These are phyloP conservation scores for Clarias magur DNA, from an alignment of 2,113 vertebrate genomes.

Conservation along the genomic window DNA sequence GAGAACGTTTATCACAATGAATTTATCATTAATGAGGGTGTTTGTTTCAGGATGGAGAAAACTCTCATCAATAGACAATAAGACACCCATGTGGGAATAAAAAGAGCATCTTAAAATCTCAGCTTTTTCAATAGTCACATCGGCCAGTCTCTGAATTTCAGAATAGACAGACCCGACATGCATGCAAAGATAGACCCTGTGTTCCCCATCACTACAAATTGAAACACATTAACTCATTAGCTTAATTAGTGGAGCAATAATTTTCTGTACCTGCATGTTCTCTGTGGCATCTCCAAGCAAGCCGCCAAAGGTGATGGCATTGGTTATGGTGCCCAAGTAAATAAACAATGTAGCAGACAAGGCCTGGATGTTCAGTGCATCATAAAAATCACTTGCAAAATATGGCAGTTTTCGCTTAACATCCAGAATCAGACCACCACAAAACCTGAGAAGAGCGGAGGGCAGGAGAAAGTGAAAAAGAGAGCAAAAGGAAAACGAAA, in stretches of 20 bases:
- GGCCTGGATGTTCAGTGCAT: slow-evolving; percentile 91
- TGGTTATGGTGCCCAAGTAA: slow-evolving; percentile 96
- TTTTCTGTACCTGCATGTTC: slow-evolving; percentile 89
- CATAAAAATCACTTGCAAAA: slow-evolving; percentile 94
- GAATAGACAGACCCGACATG: neutral
- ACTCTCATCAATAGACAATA: neutral
- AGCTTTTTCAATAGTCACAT: neutral
- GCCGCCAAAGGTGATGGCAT: slow-evolving; percentile 97
- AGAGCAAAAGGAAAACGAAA: neutral
- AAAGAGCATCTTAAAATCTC: neutral
- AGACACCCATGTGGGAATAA: neutral
- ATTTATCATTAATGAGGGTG: neutral
- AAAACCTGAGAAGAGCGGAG: slow-evolving; percentile 78
- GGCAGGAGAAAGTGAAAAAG: neutral
- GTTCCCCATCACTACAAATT: neutral
- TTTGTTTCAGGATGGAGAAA: neutral
- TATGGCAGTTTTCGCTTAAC: slow-evolving; percentile 93
- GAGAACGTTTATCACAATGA: no score
- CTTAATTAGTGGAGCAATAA: slow-evolving; percentile 21
- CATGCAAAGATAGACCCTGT: neutral
- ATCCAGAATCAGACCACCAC: slow-evolving; percentile 91
- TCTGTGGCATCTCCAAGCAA: slow-evolving; percentile 95
- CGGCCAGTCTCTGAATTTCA: neutral
- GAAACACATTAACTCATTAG: neutral
- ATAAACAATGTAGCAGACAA: slow-evolving; percentile 96